phyloP scores from a whole-genome alignment of 2,113 vertebrate species.

The Tringa solitaria region DNA sequence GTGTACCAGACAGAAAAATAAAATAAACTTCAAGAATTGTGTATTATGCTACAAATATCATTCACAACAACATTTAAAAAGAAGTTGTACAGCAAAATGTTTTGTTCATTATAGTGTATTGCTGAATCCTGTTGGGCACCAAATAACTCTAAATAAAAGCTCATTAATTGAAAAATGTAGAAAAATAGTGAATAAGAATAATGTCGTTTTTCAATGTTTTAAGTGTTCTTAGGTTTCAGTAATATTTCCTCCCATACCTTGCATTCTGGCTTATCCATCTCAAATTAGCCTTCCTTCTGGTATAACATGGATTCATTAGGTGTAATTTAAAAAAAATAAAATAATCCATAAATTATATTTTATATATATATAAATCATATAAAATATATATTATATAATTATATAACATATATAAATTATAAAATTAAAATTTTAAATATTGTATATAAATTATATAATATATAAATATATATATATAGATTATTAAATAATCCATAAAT shows the following conservation, averaged over 20 bases:
- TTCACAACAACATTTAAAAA: not conserved
- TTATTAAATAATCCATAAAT: too few species aligned
- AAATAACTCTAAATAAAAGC: not conserved
- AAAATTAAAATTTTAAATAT: too few species aligned
- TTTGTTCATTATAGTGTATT: not conserved
- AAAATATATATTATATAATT: too few species aligned
- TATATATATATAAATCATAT: too few species aligned
- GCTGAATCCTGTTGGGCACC: not conserved
- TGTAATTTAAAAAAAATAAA: not conserved
- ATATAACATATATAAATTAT: too few species aligned
- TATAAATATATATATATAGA: too few species aligned
- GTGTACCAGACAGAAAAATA: not conserved
- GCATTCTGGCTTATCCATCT: not conserved
- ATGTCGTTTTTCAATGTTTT: not conserved
- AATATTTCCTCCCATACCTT: fast-evolving
- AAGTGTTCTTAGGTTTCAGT: not conserved
- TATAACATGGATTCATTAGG: not conserved
- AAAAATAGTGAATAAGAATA: not conserved
- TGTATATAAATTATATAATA: too few species aligned
- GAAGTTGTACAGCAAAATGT: not conserved
- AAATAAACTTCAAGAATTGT: not conserved
- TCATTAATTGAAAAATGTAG: not conserved
- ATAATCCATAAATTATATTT: too few species aligned
- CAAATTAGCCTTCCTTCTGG: not conserved
- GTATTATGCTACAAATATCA: not conserved